Evolutionary conservation across 2,113 vertebrate genomes (phyloP), one percentile per base, ranked within the genome.

Genomic region (Nerophis lumbriciformis): DNA sequence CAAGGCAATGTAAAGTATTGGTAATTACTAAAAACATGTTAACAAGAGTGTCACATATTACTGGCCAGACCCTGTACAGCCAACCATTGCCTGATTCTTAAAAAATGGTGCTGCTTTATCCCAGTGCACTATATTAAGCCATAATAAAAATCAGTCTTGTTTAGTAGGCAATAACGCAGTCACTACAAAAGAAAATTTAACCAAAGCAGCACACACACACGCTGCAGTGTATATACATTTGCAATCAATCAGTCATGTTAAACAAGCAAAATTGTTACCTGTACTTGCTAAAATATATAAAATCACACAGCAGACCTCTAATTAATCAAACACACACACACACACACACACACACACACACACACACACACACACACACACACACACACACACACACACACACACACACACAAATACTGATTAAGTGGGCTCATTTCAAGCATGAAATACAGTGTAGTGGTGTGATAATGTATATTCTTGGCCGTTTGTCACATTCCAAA

Each of bases 351-450:
- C 28, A 28, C 19, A 19, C 19, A 19, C 19, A 19, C 19, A 19
- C 19, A 19, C 19, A 19, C 19, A 19, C 19, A 19, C 19, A 19
- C 19, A 19, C 19, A 19, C 19, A 19, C 19, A 19, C 19, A 19
- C 19, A 19, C 19, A 19, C 19, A 19, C 19, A 19, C 19, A 19
- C 19, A 19, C 19, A 19, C 19, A 19, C 19, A 19, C 19, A 19
- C 19, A 19, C 19, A 19, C 19, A 19, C 19, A 19, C 19, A 19
- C 19, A 0, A 13, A 56, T 16, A 44, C 72, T 67, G 56, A 73
- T 15, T 11, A 13, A 63, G 53, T 50, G 6, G 48, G 44, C 72
- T 72, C 44, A 59, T 64, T 78, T 77, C 59, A 68, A 71, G 59
- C 37, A 73, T 53, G 8, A 1, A 42, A 55, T 10, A 55, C n/a